Percentiles rank a stretch among this genome's conserved stretches.
Evolutionary conservation across 2,888 invertebrate genomes (phyloP).

Genomic region (Camponotus fellah): DNA sequence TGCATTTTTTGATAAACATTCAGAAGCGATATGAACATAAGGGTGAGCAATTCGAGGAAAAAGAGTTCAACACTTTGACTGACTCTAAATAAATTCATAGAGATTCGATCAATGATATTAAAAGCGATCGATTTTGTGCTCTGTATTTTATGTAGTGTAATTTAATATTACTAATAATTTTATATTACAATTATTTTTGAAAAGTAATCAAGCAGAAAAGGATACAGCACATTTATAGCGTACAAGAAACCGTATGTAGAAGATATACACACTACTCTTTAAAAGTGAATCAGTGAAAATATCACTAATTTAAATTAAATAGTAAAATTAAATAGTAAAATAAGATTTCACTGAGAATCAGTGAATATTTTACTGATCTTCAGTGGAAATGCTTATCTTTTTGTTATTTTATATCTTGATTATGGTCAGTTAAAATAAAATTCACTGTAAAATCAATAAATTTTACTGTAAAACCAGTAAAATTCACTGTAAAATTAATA

Average conservation of each 20-base stretch:
- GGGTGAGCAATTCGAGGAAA: conserved; percentile 47
- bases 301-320: too few species aligned
- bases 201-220: background rate
- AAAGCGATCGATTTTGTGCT: background rate
- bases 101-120: conserved; percentile 51
- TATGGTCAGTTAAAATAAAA: too few species aligned
- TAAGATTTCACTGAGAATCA: too few species aligned
- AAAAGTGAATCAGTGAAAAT: too few species aligned
- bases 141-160: background rate
- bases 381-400: too few species aligned
- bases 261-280: too few species aligned
- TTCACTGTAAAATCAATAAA: too few species aligned
- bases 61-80: conserved; percentile 53
- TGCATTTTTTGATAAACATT: conserved; percentile 36
- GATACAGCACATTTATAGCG: background rate
- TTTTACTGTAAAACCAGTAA: too few species aligned
- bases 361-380: too few species aligned
- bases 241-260: background rate
- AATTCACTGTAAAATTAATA: too few species aligned
- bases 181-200: background rate
- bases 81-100: conserved; percentile 31
- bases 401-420: too few species aligned
- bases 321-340: too few species aligned
- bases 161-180: background rate
- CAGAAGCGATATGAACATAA: conserved; percentile 25